These are phyloP conservation scores for Phanerotoma sp. DNA, from an alignment of 2,888 invertebrate genomes.

Conservation along the genomic window DNA sequence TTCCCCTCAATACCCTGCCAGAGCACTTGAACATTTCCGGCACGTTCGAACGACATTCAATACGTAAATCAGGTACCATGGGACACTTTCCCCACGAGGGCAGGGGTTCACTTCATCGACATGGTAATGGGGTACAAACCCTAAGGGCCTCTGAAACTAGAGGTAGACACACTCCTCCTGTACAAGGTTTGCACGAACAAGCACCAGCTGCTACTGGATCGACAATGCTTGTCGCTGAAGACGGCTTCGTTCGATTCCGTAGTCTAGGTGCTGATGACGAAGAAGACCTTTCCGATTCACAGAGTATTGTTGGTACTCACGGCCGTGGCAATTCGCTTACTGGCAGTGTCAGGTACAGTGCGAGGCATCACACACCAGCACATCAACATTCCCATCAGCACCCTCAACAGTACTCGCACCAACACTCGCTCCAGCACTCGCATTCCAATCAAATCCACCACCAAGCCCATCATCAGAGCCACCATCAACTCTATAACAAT, in stretches of 20 bases:
- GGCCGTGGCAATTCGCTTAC: slow-evolving; percentile 46
- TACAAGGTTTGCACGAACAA: slow-evolving; percentile 58
- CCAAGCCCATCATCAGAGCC: slow-evolving; percentile 48
- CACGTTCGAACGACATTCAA: slow-evolving; percentile 56
- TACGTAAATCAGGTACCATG: slow-evolving; percentile 64
- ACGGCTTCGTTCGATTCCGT: slow-evolving; percentile 84
- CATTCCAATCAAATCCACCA: slow-evolving; percentile 46
- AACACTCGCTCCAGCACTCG: slow-evolving; percentile 49
- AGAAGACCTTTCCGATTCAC: slow-evolving; percentile 50
- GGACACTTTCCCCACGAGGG: slow-evolving; percentile 61
- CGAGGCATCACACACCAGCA: slow-evolving; percentile 42
- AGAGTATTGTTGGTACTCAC: slow-evolving; percentile 49
- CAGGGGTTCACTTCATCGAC: slow-evolving; percentile 54
- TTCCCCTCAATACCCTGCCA: slow-evolving; percentile 61
- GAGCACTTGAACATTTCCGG: slow-evolving; percentile 53
- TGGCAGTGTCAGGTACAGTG: slow-evolving; percentile 52
- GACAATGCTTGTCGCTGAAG: slow-evolving; percentile 87
- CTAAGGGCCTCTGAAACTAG: slow-evolving; percentile 56
- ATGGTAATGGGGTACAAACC: slow-evolving; percentile 61
- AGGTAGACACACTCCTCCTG: slow-evolving; percentile 48
- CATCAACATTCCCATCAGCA: slow-evolving; percentile 45
- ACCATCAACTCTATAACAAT: slow-evolving; percentile 54
- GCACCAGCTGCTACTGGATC: slow-evolving; percentile 58
- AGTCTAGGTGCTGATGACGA: slow-evolving; percentile 62
- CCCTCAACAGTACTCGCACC: slow-evolving; percentile 46